Evolutionary conservation across 2,888 invertebrate species (phyloP).

Genomic region (Teleogryllus oceanicus): DNA sequence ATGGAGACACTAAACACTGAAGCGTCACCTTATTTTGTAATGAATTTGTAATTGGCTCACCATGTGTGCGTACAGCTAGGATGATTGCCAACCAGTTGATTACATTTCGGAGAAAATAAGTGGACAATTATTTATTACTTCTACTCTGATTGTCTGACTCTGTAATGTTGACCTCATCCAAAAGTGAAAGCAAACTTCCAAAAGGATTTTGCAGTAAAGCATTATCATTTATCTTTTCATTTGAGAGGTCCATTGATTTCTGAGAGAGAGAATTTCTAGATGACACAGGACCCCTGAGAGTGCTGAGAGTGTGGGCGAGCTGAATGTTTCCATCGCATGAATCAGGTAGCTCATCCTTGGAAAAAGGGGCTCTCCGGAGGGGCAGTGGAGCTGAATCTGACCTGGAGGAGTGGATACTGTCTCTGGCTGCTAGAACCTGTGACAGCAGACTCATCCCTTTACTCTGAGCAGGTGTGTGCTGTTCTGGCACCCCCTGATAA

Average conservation of each 20-base stretch:
- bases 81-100: neutral
- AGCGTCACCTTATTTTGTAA: neutral
- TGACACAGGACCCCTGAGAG: neutral
- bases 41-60: neutral
- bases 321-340: constrained; percentile 25
- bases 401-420: constrained; percentile 4
- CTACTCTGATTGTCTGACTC: neutral
- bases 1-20: no score
- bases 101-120: neutral
- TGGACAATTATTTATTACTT: neutral
- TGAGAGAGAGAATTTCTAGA: neutral
- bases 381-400: constrained; percentile 26
- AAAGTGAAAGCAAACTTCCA: constrained; percentile 35
- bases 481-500: constrained; percentile 8
- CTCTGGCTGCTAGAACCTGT: neutral
- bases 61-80: neutral
- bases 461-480: neutral
- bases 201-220: constrained; percentile 31
- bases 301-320: neutral
- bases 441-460: neutral
- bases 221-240: neutral
- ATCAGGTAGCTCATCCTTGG: constrained; percentile 12
- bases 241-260: neutral
- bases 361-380: constrained; percentile 18
- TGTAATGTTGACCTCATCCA: constrained; percentile 25